Percentiles rank a stretch among this genome's conserved stretches.
phyloP scores from a whole-genome alignment of 2,888 invertebrate genomes.

The Frankliniella fusca region DNA sequence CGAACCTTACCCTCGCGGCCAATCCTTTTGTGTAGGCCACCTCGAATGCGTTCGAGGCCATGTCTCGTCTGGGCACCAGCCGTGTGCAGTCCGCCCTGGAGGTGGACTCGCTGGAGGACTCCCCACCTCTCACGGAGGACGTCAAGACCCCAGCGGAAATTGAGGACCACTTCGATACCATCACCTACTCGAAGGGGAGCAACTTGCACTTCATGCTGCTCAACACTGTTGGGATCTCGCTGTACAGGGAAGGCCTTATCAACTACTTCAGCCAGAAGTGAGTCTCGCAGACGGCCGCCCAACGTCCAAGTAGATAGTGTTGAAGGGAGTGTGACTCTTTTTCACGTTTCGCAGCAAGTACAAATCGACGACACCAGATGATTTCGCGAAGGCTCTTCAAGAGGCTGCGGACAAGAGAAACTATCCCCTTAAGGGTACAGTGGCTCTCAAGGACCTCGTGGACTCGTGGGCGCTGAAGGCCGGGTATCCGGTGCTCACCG shows the following conservation, averaged over 20 bases:
- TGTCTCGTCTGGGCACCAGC: background rate
- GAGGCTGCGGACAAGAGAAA: background rate
- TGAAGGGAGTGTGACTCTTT: background rate
- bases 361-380: background rate
- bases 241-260: background rate
- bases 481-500: background rate
- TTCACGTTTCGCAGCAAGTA: background rate
- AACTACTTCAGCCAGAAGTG: background rate
- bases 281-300: background rate
- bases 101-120: background rate
- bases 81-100: background rate
- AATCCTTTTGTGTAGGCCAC: no score
- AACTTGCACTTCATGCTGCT: slow-evolving; percentile 1
- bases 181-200: slow-evolving; percentile 12
- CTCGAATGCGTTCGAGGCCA: background rate
- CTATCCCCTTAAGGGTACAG: background rate
- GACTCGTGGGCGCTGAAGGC: background rate
- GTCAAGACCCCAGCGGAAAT: background rate
- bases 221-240: background rate
- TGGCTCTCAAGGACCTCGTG: background rate
- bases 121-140: background rate
- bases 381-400: background rate
- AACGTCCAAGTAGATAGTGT: no score
- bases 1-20: no score
- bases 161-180: background rate